Percentiles rank a stretch among this genome's conserved stretches.
Conservation (phyloP, 2,113 vertebrate genomes). For the Xiphophorus couchianus region DNA sequence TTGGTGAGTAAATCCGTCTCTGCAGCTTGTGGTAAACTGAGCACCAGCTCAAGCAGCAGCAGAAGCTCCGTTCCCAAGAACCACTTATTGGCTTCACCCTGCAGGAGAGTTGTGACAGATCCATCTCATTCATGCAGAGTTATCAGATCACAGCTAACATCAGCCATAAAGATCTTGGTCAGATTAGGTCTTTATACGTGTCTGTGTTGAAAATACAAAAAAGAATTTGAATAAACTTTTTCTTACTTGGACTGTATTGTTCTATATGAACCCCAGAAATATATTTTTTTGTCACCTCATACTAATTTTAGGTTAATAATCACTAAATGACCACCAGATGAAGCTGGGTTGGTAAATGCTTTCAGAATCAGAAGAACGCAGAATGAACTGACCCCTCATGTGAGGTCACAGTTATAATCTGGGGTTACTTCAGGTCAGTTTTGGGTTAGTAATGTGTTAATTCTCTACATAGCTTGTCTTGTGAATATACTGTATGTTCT, state of each 20-base stretch:
- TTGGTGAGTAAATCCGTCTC: constrained; percentile 90
- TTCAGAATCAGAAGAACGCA: too few species aligned
- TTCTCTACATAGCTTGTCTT: not conserved
- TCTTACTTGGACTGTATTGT: too few species aligned
- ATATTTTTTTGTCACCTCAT: not conserved
- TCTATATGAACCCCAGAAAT: not conserved
- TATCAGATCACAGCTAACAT: not conserved
- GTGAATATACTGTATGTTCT: not conserved
- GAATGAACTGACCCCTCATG: too few species aligned
- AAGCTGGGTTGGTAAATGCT: too few species aligned
- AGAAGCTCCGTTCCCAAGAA: constrained; percentile 85
- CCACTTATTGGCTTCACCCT: constrained; percentile 75
- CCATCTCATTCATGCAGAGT: not conserved
- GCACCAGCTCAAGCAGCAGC: constrained; percentile 82
- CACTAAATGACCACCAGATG: not conserved
- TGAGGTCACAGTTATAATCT: too few species aligned
- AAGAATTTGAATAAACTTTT: not conserved
- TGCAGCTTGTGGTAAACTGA: constrained; percentile 86
- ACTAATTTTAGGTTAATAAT: not conserved
- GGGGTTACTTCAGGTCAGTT: too few species aligned
- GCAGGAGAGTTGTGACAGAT: constrained; percentile 54
- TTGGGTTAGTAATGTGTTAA: too few species aligned
- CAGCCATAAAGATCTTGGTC: not conserved
- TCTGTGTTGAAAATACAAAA: not conserved
- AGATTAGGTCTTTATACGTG: not conserved